Percentiles rank a stretch among this genome's conserved stretches.
Evolutionary conservation across 2,888 invertebrate species (phyloP).

Genomic region (Phortica magna): DNA sequence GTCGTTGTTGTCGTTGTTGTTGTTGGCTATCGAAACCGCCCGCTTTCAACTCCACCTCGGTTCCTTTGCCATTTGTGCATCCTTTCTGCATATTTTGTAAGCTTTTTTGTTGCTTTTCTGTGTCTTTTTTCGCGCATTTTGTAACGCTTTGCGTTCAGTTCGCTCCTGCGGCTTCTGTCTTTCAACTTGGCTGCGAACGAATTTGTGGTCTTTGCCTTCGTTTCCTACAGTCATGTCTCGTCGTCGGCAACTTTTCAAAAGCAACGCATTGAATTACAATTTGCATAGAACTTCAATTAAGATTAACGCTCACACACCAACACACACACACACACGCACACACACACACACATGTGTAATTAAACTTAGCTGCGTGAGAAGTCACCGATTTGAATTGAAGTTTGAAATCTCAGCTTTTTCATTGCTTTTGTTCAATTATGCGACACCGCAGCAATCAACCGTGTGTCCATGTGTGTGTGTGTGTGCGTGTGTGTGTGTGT

Average conservation of each 20-base stretch:
- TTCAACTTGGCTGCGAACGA: not conserved
- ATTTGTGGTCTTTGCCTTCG: not conserved
- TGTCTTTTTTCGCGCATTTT: too few species aligned
- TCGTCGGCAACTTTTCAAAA: conserved; percentile 15
- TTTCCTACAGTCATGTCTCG: not conserved
- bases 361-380: too few species aligned
- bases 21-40: not conserved
- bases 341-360: not conserved
- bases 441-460: too few species aligned
- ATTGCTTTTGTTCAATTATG: too few species aligned
- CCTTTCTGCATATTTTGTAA: too few species aligned
- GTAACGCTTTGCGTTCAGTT: not conserved
- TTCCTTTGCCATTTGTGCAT: not conserved
- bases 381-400: too few species aligned
- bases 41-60: not conserved
- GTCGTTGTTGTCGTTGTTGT: not conserved
- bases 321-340: not conserved
- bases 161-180: conserved; percentile 7
- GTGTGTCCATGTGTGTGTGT: not conserved
- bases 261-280: conserved; percentile 5
- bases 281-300: conserved; percentile 1
- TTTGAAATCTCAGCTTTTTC: too few species aligned
- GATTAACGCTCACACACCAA: not conserved
- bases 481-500: not conserved
- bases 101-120: too few species aligned